Base-by-base conservation (phyloP, 2,888 invertebrate species). In the Oscheius sp. region DNA sequence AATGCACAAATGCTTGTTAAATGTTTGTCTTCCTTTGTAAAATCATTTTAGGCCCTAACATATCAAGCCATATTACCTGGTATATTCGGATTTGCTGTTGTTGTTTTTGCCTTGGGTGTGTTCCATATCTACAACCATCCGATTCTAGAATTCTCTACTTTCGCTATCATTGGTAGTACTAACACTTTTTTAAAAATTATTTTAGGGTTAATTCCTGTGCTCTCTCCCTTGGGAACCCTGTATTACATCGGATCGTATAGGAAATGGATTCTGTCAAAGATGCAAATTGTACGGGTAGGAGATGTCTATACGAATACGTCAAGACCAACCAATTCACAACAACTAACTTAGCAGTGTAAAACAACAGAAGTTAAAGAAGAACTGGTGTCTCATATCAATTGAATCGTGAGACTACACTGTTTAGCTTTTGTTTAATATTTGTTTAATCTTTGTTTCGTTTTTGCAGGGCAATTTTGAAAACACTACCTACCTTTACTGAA, bases 201-300 rank as follows among this genome's bases (percentile, higher is more conserved):
- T 30, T 30, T 0, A 51, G 51, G 30, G 12, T 12, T 51, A 2
- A 12, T 30, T 12, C 51, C 51, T 3, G 12, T n/a, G 9, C 12
- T 51, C 8, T n/a, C 30, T 51, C 51, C 51, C 2, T 12, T 51
- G 8, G 51, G 51, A 5, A 51, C 51, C n/a, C 30, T 51, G 8
- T 51, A 30, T 28, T 51, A 12, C 20, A 32, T 51, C 9, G 12
- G n/a, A 12, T 32, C 51, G 5, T 51, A 51, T n/a, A 51, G 20
- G 14, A 12, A 12, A 3, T 51, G 51, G 51, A 51, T 51, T 51
- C 45, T 12, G 36, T n/a, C n/a, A n/a, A n/a, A n/a, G n/a, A n/a
- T n/a, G n/a, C n/a, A n/a, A n/a, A n/a, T n/a, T n/a, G n/a, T n/a
- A n/a, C n/a, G n/a, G n/a, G n/a, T n/a, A n/a, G n/a, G n/a, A n/a